Percentiles rank a stretch among this genome's conserved stretches.
Conservation (phyloP, 2,113 vertebrate genomes). For the Oxyura jamaicensis region DNA sequence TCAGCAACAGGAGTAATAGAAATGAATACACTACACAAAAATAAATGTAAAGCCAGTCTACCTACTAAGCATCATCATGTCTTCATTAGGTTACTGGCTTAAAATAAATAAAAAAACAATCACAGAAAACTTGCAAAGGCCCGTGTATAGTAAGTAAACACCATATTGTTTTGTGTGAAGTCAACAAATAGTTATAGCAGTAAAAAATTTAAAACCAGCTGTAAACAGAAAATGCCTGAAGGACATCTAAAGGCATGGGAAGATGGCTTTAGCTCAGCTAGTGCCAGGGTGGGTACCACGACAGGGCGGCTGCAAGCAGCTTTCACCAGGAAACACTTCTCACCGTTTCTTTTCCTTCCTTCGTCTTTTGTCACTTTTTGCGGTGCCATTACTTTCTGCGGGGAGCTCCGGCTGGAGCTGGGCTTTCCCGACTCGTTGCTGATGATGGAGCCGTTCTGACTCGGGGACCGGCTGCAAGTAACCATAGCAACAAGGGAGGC, state of each 20-base stretch:
- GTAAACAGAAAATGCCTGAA: neutral
- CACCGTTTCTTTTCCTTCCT: conserved; percentile 89
- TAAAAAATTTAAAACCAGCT: neutral
- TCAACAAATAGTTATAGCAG: neutral
- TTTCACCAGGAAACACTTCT: conserved; percentile 56
- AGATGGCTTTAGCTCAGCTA: fast-evolving
- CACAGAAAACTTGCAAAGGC: neutral
- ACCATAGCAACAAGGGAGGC: conserved; percentile 95
- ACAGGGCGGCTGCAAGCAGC: neutral
- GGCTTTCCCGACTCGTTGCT: conserved; percentile 93
- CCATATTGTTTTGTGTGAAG: neutral
- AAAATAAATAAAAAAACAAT: neutral
- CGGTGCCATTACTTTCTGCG: conserved; percentile 87
- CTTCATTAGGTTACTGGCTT: neutral
- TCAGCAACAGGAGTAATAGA: neutral
- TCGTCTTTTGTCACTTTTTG: conserved; percentile 92
- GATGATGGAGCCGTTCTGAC: conserved; percentile 94
- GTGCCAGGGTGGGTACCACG: neutral
- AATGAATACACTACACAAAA: neutral
- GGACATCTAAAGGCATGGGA: neutral
- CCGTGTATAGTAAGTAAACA: neutral
- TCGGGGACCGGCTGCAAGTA: conserved; percentile 94
- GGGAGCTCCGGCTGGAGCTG: conserved; percentile 84
- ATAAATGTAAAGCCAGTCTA: neutral
- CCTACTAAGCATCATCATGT: neutral